Evolutionary conservation across 1,140 invertebrate species (phyloP), one percentile per base, ranked within the genome.

Genomic region (Drosophila santomea): DNA sequence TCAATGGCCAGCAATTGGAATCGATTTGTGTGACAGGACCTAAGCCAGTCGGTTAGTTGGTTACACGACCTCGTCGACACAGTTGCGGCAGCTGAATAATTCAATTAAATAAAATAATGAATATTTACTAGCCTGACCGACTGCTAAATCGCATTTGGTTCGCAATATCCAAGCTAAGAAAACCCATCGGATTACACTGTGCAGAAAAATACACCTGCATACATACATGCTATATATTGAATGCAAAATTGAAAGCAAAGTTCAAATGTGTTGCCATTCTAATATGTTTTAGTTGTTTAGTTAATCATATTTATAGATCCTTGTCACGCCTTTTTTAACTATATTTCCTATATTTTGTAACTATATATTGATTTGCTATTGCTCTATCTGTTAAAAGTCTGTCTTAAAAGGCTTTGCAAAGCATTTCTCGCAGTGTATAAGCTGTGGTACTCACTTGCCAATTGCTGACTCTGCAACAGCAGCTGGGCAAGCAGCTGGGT

Each of bases 401-500:
- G 17, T 17, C 17, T 20, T 20, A 20, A 20, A 1, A 20, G 20
- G 20, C 20, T 20, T 20, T 20, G 20, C 17, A 20, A 20, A 20
- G 20, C 20, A 20, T 20, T 20, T 20, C 20, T 20, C 20, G 20
- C 20, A 20, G 20, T 20, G 20, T 20, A 20, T 20, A 20, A 20
- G 20, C 20, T 20, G 20, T 20, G 20, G 1, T 51, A 93, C 93
- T 93, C 74, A 94, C 93, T 93, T 82, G 93, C 93, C 89, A 93
- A 93, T 80, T 94, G 93, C 89, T 94, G 93, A 74, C 93, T 93
- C 82, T 95, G 94, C 47, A 94, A 92, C 61, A 95, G 69, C 48
- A 95, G 90, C 60, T 94, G 94, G 28, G 94, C 94, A 73, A 95
- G 93, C 45, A 84, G 91, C 80, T 77, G 93, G 78, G 88, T 93